Base-by-base conservation (phyloP, 2,113 vertebrate species). In the Emydocephalus ijimae region DNA sequence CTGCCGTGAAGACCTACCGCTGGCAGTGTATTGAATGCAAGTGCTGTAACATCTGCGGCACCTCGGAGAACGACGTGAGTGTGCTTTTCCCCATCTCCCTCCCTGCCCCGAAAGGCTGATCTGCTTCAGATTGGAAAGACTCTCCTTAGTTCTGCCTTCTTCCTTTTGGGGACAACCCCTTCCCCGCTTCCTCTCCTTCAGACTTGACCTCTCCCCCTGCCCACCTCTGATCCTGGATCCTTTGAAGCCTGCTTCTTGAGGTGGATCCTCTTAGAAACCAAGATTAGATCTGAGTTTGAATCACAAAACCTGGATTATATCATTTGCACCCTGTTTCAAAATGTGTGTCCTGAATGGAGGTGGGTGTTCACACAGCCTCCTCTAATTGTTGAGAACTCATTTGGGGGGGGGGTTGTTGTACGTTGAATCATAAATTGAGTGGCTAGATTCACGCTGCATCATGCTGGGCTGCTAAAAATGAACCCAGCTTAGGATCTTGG, bases 21-120 rank as follows among this genome's bases (percentile, higher is more conserved):
- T 99, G 99, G 99, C 99, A 99, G 95, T 99, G 99, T 97, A 99
- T 99, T 43, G 99, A 99, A 96, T 99, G 99, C 98, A 99, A 99
- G 95, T 99, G 99, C 96, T 99, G 99, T 97, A 99, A 99, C 96
- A 98, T 99, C 92, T 99, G 99, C 0, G 99, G 99, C 93, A 99
- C 99, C 69, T 99, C 99, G 0, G 99, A 99, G 97, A 99, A 99
- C 0, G 99, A 99, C 0, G 99, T 99, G 96, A 97, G 99, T 97
- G 0, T 61, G 61, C 59, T 20, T 3, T 20, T 0, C 23, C 8
- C 2, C 0, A 3, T 1, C 11, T 4, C 52, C 11, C 39, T 18
- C 11, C 2, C 0, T 0, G 21, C 3, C 69, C 15, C 57, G 20
- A 9, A 14, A 8, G 8, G 50, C 59, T 12, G 29, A 3, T 3